Evolutionary conservation across 1,140 invertebrate species (phyloP), one percentile per base, ranked within the genome.

Genomic region (Drosophila pectinifera): DNA sequence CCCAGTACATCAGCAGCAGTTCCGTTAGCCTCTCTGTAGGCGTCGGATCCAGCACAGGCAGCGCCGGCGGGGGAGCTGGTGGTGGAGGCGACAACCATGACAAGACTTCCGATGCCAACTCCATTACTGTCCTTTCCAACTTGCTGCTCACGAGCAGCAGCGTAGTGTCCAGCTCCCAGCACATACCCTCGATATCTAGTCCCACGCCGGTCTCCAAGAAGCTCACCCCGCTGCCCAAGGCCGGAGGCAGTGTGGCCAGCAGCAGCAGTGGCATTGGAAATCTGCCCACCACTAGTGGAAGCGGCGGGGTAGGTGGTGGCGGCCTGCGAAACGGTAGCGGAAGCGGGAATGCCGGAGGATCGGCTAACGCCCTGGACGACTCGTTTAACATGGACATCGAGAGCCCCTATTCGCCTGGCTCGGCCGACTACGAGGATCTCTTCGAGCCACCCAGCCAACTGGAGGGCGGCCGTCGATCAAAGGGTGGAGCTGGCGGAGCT

Each of bases 381-480:
- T 75, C 88, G 2, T 88, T 79, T 13, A 88, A 76, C 34, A 65
- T 84, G 57, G 96, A 96, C 38, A 95, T 93, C 78, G 95, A 96
- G 53, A 97, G 96, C 11, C 97, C 97, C 0, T 97, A 97, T 92
- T 97, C 96, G 22, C 96, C 96, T 0, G 96, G 96, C 24, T 96
- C 96, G 4, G 96, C 95, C 69, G 95, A 97, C 84, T 97, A 96
- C 78, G 96, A 97, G 82, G 97, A 97, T 91, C 93, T 97, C 38
- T 97, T 97, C 93, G 96, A 97, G 92, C 96, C 97, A 26, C 96
- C 96, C 18, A 96, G 96, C 36, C 96, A 96, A n/a, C 93, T 93
- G n/a, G 93, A 93, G 26, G 57, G 57, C 16, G 49, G 45, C 11
- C 39, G 84, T 11, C 79, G 86, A 7, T 22, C 65, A n/a, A n/a